Evolutionary conservation across 1,140 invertebrate genomes (phyloP).

Genomic region (Aphaenogaster ashmeadi): DNA sequence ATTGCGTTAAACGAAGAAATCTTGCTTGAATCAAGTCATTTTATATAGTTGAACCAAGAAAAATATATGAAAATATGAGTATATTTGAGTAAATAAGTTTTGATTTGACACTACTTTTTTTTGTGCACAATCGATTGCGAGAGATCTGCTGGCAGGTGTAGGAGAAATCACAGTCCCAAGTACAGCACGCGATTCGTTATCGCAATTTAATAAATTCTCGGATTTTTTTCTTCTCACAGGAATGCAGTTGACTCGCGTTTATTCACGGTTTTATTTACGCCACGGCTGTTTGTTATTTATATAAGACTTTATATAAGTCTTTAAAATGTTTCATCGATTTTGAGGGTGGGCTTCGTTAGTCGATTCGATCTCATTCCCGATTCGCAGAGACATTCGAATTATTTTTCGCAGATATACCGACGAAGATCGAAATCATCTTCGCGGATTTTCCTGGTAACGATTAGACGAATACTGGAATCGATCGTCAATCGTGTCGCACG

Average conservation of each 20-base stretch:
- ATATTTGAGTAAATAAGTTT: too few relatives aligned
- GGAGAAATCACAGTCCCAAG: neutral
- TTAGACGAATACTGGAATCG: conserved; percentile 48
- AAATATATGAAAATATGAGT: too few relatives aligned
- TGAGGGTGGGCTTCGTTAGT: neutral
- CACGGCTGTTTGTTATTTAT: neutral
- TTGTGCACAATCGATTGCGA: neutral
- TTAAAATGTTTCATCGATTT: neutral
- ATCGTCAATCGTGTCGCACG: conserved; percentile 39
- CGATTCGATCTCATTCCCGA: neutral
- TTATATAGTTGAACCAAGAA: too few relatives aligned
- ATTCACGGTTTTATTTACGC: neutral
- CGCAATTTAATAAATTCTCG: neutral
- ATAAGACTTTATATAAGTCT: neutral
- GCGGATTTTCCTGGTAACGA: conserved; percentile 51
- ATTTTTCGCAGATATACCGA: neutral
- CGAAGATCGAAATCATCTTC: neutral
- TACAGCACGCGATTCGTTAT: neutral
- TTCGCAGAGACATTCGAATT: neutral
- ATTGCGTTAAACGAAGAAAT: too few relatives aligned
- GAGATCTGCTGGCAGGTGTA: neutral
- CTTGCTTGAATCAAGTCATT: too few relatives aligned
- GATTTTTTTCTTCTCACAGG: neutral
- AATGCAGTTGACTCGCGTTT: neutral
- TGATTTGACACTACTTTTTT: too few relatives aligned